These are phyloP conservation scores for Actinopyga echinites DNA, from an alignment of 53 echinoderm and acorn worm species.

Conservation along the genomic window DNA sequence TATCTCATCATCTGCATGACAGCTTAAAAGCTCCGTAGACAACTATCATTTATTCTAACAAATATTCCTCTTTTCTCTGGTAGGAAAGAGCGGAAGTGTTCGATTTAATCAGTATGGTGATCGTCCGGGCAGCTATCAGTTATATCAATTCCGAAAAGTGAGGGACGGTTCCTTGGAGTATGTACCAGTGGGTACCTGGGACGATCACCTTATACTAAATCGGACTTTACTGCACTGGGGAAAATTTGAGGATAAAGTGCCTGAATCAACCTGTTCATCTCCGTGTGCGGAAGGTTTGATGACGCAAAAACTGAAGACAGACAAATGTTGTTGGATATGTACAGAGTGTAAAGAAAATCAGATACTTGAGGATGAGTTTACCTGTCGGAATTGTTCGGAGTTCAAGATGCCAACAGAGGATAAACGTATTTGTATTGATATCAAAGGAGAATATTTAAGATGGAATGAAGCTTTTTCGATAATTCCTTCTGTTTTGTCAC, in stretches of 20 bases:
- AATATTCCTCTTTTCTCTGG: too few species aligned
- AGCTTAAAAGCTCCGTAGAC: too few species aligned
- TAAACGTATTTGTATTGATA: conserved; percentile 66
- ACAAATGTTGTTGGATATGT: conserved; percentile 94
- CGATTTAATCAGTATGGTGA: conserved; percentile 94
- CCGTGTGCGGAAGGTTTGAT: conserved; percentile 72
- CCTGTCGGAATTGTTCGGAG: conserved; percentile 69
- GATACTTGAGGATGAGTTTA: conserved; percentile 65
- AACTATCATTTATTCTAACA: too few species aligned
- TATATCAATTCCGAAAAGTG: conserved; percentile 73
- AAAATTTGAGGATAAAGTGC: conserved; percentile 14
- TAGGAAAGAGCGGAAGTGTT: conserved; percentile 87
- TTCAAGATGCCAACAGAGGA: conserved; percentile 54
- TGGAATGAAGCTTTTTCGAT: conserved; percentile 88
- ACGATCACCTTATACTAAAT: conserved; percentile 56
- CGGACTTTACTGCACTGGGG: conserved; percentile 65
- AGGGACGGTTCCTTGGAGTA: conserved; percentile 50
- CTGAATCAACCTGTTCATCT: conserved; percentile 68
- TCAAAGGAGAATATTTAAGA: conserved; percentile 69
- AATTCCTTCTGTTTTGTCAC: conserved; percentile 68
- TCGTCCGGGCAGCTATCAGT: conserved; percentile 82
- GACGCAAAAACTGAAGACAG: conserved; percentile 52
- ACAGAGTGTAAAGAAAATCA: conserved; percentile 68
- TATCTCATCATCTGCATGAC: too few species aligned
- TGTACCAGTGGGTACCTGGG: conserved; percentile 82